phyloP scores from a whole-genome alignment of 2,797 vertebrate species.

The Aselliscus stoliczkanus region DNA sequence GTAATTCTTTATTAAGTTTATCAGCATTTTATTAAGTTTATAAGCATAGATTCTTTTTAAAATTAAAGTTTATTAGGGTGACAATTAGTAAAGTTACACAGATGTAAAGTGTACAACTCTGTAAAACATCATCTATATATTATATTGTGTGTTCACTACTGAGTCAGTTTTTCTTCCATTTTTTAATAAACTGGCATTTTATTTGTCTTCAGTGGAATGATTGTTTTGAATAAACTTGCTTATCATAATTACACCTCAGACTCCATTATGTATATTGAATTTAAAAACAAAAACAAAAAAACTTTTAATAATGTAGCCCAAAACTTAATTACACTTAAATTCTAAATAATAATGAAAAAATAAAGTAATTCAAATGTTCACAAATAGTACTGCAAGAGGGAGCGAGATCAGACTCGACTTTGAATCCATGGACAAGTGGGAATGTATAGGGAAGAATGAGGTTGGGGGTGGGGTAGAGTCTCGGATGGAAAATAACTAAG shows the following conservation, averaged over 20 bases:
- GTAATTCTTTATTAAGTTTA: neutral
- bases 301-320: neutral
- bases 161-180: no score
- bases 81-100: no score
- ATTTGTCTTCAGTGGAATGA: neutral
- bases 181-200: neutral
- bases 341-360: neutral
- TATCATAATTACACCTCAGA: neutral
- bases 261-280: neutral
- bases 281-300: neutral
- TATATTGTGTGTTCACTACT: no score
- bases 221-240: neutral
- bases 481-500: neutral
- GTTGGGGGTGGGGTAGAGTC: no score
- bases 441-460: neutral
- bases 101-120: no score
- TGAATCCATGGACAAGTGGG: neutral
- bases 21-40: neutral
- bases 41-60: neutral
- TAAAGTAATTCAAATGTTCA: neutral
- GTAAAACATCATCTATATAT: no score
- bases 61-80: no score
- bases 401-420: neutral
- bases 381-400: neutral
- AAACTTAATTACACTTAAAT: neutral